Base-by-base conservation (phyloP, 2,888 invertebrate species). In the Drosophila fungiperda region DNA sequence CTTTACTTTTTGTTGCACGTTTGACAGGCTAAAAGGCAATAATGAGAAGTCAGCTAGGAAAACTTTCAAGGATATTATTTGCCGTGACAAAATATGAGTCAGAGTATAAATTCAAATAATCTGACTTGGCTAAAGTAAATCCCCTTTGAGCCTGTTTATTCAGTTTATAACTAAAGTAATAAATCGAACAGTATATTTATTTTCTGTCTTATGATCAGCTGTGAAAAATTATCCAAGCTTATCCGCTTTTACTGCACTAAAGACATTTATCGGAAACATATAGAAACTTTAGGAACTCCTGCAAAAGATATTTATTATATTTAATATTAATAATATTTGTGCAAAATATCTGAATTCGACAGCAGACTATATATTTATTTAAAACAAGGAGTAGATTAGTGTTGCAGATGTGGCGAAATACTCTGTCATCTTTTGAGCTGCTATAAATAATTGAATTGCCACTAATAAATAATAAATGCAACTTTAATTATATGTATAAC, bases 21-120 rank as follows among this genome's bases (percentile, higher is more conserved):
- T 73, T 66, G 76, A 64, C 77, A 64, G 67, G 11, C 59, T 7
- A 49, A 45, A 40, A 58, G 65, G 61, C 29, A 53, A 72, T 58
- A 57, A 38, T 40, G 35, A 40, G 48, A 42, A 35, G 23, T 59
- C 40, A 67, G 29, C 49, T 11, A 40, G 32, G 40, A 49, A 65
- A 69, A 55, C 36, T 60, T 49, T 29, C 20, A 42, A 35, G 57
- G 23, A 58, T 45, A 23, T 15, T 15, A 57, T 52, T 49, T 32
- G 40, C 36, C 42, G 29, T 45, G 49, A 32, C 59, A 73, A 55
- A 73, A 45, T 23, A 23, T 45, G 23, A n/a, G n/a, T 6, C 2
- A 17, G n/a, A 42, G n/a, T 11, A 15, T 7, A 48, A 23, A 23
- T 48, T 15, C 15, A 48, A 26, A 23, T 8, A 48, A 23, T 23